A percentile compares a stretch with the other conserved stretches of the same genome.
Conservation (phyloP, 1,140 invertebrate species). For the Hylaeus volcanicus region DNA sequence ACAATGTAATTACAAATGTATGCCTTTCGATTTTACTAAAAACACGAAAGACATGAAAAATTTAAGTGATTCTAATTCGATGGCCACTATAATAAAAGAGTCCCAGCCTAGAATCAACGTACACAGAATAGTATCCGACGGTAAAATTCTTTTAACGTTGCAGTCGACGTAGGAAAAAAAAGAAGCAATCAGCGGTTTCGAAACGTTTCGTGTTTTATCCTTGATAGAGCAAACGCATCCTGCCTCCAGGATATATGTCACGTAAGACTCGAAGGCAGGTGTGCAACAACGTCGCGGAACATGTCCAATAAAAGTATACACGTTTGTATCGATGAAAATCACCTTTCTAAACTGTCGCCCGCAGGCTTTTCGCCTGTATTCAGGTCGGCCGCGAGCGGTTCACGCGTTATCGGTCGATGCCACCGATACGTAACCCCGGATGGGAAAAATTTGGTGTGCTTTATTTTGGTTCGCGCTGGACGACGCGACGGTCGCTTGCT, state of each 20-base stretch:
- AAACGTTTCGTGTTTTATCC: conserved; percentile 40
- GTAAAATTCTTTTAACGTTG: background rate
- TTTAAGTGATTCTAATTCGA: too few relatives aligned
- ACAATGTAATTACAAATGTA: too few relatives aligned
- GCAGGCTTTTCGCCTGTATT: conserved; percentile 6
- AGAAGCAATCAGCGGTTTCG: conserved; percentile 25
- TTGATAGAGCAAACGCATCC: conserved; percentile 44
- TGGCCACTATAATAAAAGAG: too few relatives aligned
- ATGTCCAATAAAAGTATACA: conserved; percentile 13
- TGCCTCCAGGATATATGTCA: conserved; percentile 41
- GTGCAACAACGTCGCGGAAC: conserved; percentile 13
- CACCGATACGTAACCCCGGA: conserved; percentile 5
- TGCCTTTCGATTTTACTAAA: too few relatives aligned
- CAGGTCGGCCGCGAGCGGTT: conserved; percentile 2
- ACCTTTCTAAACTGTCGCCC: conserved; percentile 48
- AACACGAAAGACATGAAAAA: too few relatives aligned
- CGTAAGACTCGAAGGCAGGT: conserved; percentile 41
- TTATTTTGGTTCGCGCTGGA: background rate
- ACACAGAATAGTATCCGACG: background rate
- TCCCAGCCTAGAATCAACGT: too few relatives aligned
- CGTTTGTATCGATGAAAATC: conserved; percentile 34
- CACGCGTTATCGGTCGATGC: conserved; percentile 28
- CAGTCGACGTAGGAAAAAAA: background rate
- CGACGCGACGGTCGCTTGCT: background rate
- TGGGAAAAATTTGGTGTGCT: background rate